Evolutionary conservation across 2,888 invertebrate genomes (phyloP), one percentile per base, ranked within the genome.

Genomic region (Deladenus siricidicola): DNA sequence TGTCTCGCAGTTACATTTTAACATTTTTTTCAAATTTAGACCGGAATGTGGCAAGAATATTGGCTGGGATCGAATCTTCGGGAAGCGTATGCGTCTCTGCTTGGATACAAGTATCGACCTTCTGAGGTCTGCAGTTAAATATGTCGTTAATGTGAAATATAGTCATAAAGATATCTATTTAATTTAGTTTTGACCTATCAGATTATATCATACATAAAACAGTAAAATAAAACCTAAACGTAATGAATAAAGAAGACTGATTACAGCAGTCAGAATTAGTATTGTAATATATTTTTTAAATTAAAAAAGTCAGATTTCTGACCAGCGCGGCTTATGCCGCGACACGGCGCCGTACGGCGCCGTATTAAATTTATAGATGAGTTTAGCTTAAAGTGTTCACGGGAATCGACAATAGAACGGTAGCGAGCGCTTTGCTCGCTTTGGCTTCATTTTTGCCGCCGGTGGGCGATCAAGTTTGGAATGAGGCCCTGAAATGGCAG

Each of bases 371-470:
- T 24, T 50, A 10, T 29, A 29, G 4, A 17, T 14, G 1, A 21
- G 60, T 67, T 62, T 84, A 87, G 76, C 83, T 87, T 54, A 82
- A 83, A 67, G 80, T 87, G 0, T 82, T 83, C 60, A 88, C 89
- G 45, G 90, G 91, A 0, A 88, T 90, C 80, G 86, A 87, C 14
- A 90, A 92, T 80, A 85, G 92, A 21, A 89, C 91, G 0, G 81
- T 91, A 3, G 79, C 80, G 73, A 80, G 80, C 58, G 81, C 80
- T 3, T 77, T 79, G 63, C 72, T 77, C 30, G 73, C 80, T 59
- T 69, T 81, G 48, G 80, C 80, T 10, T 80, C 80, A 0, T 70
- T 83, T 24, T 82, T 79, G 58, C 81, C 81, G 8, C 82, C 81
- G 1, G 76, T 79, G 67, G 70, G 68, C 14, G 66, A 67, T 1